Evolutionary conservation across 1,140 invertebrate genomes (phyloP).

Genomic region (Diorhabda elongata): DNA sequence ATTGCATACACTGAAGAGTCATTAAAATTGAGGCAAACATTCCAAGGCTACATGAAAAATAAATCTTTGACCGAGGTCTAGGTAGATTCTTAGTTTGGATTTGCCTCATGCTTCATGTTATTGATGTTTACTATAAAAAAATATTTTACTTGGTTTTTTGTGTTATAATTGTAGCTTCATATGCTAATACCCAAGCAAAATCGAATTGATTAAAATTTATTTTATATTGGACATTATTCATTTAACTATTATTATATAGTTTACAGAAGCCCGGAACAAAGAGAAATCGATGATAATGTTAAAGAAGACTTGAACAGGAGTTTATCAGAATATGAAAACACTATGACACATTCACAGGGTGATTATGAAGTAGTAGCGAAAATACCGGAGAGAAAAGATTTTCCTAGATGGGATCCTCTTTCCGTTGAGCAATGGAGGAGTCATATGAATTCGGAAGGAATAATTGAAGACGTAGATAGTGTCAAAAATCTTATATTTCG

Average conservation of each 20-base stretch:
- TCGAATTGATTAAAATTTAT: too few species aligned
- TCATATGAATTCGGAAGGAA: conserved; percentile 71
- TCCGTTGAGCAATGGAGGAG: conserved; percentile 73
- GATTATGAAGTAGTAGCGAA: conserved; percentile 68
- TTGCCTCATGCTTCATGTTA: too few species aligned
- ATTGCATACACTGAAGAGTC: too few species aligned
- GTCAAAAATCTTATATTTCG: conserved; percentile 82
- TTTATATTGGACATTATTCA: too few species aligned
- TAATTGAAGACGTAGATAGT: conserved; percentile 63
- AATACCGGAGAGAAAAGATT: conserved; percentile 52
- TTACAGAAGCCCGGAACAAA: conserved; percentile 51
- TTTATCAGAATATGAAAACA: conserved; percentile 46
- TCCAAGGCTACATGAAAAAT: too few species aligned
- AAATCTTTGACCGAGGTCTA: too few species aligned
- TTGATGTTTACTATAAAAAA: too few species aligned
- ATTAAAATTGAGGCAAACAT: too few species aligned
- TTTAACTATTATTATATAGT: conserved; percentile 41
- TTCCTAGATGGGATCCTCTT: conserved; percentile 65
- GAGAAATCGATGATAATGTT: conserved; percentile 53
- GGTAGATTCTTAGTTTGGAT: too few species aligned
- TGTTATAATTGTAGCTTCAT: too few species aligned
- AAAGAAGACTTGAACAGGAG: conserved; percentile 57
- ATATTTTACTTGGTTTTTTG: too few species aligned
- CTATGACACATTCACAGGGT: conserved; percentile 50
- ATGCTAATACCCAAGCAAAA: too few species aligned